Conservation (phyloP, 2,113 vertebrate genomes). For the Rhinogobius similis region DNA sequence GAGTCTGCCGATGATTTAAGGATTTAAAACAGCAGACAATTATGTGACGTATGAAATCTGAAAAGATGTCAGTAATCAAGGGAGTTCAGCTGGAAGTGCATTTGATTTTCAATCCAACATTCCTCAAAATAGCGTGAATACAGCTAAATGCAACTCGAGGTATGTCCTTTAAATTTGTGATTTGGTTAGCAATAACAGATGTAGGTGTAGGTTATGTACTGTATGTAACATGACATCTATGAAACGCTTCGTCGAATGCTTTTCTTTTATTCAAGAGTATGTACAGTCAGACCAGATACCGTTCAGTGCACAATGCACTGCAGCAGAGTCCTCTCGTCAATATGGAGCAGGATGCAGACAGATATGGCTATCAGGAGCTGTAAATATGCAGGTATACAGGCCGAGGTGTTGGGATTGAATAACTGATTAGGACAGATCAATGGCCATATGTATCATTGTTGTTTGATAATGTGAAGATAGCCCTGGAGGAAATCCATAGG, state of each 20-base stretch:
- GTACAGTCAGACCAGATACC: too few species aligned
- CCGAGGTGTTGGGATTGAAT: conserved; percentile 31
- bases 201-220: neutral
- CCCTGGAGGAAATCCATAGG: conserved; percentile 46
- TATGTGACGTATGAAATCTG: too few species aligned
- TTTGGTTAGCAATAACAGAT: too few species aligned
- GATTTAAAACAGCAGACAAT: too few species aligned
- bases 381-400: conserved; percentile 37
- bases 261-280: too few species aligned
- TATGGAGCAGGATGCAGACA: conserved; percentile 12
- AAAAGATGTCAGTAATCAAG: too few species aligned
- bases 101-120: too few species aligned
- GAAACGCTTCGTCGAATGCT: neutral
- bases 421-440: conserved; percentile 54
- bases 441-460: conserved; percentile 52
- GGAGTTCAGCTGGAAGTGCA: too few species aligned
- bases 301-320: neutral
- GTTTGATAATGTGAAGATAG: conserved; percentile 55
- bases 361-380: conserved; percentile 19
- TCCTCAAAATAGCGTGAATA: too few species aligned
- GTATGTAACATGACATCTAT: neutral
- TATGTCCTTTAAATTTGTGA: too few species aligned
- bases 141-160: too few species aligned
- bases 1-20: too few species aligned
- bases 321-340: conserved; percentile 6